Base-by-base conservation (phyloP, 2,888 invertebrate species). In the Caradrina kadenii region DNA sequence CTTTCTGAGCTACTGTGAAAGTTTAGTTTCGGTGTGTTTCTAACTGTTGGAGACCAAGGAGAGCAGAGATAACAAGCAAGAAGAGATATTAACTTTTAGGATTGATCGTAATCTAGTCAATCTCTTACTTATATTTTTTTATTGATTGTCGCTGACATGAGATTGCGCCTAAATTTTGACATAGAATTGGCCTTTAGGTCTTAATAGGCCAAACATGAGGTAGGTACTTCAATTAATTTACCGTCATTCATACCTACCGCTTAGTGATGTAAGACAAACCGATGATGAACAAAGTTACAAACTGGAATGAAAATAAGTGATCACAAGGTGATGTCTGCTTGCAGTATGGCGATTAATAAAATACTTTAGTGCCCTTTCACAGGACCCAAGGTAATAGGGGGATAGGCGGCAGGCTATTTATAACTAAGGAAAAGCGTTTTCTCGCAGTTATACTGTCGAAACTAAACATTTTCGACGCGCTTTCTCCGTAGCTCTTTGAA, bases 1-100 rank as follows among this genome's bases (percentile, higher is more conserved):
- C 55, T 66, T 70, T 60, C 71, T 70, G 76, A 55, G 64, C 62
- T 80, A 17, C 80, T 65, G 81, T 65, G 78, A 81, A 81, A 78
- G 81, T 76, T 76, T 31, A 45, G 50, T 45, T 71, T 45, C 8
- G 22, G 45, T 58, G 56, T 76, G 45, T 70, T 60, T 22, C 49
- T 35, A 49, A 6, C 15, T 77, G n/a, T 22, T 26, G 21, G 53
- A 49, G 49, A 54, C 8, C 1, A 8, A 8, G 35, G 35, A n/a
- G n/a, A n/a, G n/a, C n/a, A n/a, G n/a, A n/a, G n/a, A n/a, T n/a
- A n/a, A n/a, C n/a, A n/a, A n/a, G n/a, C n/a, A n/a, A n/a, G n/a
- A n/a, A n/a, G n/a, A n/a, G n/a, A n/a, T n/a, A 35, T 8, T 35
- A 35, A 35, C 35, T 8, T 35, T 35, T 35, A 35, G 35, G 35